These are phyloP conservation scores for Cyrtodaria siliqua DNA, from an alignment of 2,888 invertebrate genomes.

Conservation along the genomic window DNA sequence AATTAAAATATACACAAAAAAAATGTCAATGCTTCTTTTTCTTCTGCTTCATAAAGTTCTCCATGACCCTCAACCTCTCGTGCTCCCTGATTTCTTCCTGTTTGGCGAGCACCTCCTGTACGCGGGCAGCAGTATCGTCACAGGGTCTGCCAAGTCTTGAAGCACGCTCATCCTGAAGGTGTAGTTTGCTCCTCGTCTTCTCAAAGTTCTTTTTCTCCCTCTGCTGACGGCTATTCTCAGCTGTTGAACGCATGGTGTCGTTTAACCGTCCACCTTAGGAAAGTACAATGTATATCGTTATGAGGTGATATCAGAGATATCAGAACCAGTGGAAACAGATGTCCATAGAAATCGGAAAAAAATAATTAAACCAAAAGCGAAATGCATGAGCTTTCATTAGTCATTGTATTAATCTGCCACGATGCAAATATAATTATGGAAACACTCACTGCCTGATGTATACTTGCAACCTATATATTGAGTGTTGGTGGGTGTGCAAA, in stretches of 20 bases:
- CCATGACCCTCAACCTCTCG: conserved; percentile 15
- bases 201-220: conserved; percentile 19
- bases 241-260: conserved; percentile 14
- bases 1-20: too few relatives aligned
- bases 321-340: too few relatives aligned
- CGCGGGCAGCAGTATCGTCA: conserved; percentile 14
- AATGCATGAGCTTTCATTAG: too few relatives aligned
- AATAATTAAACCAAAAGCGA: too few relatives aligned
- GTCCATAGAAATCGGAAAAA: too few relatives aligned
- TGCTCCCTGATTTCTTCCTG: conserved; percentile 23
- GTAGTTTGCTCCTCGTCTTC: conserved; percentile 7
- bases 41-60: conserved; percentile 27
- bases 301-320: too few relatives aligned
- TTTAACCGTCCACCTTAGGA: conserved; percentile 15
- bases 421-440: too few relatives aligned
- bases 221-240: conserved; percentile 5
- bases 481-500: too few relatives aligned
- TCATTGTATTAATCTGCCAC: too few relatives aligned
- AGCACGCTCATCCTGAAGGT: conserved; percentile 10
- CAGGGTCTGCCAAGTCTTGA: not conserved
- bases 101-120: conserved; percentile 23
- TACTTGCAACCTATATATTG: too few relatives aligned
- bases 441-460: too few relatives aligned
- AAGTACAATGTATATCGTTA: not conserved
- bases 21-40: conserved; percentile 13